These are phyloP conservation scores for Philaethria dido DNA, from an alignment of 2,888 invertebrate species.

Conservation along the genomic window DNA sequence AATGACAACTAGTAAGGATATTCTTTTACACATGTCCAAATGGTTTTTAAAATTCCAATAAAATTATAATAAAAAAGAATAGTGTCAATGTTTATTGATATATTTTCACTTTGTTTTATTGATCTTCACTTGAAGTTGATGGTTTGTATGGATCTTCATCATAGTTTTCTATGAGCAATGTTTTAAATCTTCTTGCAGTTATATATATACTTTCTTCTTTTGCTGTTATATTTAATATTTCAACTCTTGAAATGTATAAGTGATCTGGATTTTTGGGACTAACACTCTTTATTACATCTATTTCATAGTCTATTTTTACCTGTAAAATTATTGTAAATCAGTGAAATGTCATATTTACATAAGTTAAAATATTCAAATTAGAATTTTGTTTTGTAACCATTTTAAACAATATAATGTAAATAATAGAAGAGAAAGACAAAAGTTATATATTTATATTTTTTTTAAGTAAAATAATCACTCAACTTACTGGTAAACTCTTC, in stretches of 20 bases:
- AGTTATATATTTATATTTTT: not conserved
- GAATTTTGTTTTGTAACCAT: no score
- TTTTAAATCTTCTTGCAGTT: constrained; percentile 87
- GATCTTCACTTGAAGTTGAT: constrained; percentile 48
- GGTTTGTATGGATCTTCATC: constrained; percentile 77
- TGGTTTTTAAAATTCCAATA: not conserved
- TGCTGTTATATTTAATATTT: constrained; percentile 82
- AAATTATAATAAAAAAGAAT: not conserved
- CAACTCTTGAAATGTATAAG: constrained; percentile 87
- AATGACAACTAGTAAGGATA: no score
- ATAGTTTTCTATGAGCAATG: constrained; percentile 90
- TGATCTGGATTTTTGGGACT: constrained; percentile 88
- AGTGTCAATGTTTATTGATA: constrained; percentile 2
- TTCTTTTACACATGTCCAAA: no score
- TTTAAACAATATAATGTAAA: no score
- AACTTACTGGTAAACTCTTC: constrained; percentile 87
- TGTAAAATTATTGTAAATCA: constrained; percentile 57
- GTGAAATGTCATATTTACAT: constrained; percentile 14
- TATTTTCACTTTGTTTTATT: constrained; percentile 41
- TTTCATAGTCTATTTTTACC: constrained; percentile 88
- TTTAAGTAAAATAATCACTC: constrained; percentile 21
- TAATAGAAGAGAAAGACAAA: not conserved
- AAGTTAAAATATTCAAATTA: no score
- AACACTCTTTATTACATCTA: constrained; percentile 89
- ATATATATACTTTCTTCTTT: constrained; percentile 84